A percentile compares a stretch with the other conserved stretches of the same genome.
Conservation (phyloP, 37 sponge, comb jelly and placozoan species). For the Crambe crambe region DNA sequence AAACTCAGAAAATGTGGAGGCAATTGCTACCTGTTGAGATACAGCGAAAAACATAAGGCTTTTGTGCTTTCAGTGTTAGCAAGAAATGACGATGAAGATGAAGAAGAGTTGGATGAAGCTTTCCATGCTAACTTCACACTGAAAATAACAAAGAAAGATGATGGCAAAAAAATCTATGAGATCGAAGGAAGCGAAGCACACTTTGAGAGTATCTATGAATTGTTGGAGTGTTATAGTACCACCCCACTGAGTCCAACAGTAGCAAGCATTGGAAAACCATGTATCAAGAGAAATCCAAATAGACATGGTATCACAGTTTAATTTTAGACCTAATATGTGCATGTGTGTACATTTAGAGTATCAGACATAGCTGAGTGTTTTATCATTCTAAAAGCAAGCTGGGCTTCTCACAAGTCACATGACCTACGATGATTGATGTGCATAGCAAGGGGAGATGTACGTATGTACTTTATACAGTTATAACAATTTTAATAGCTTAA, state of each 20-base stretch:
- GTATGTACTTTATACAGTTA: no score
- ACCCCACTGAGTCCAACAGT: not conserved
- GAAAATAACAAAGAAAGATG: not conserved
- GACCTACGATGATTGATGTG: no score
- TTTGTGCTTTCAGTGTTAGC: not conserved
- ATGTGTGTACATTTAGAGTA: no score
- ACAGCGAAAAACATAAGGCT: not conserved
- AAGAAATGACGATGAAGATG: not conserved
- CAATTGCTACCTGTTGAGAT: not conserved
- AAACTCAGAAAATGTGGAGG: not conserved
- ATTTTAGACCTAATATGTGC: no score
- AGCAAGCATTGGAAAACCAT: not conserved
- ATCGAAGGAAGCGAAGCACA: not conserved
- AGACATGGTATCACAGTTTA: no score
- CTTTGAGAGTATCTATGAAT: not conserved
- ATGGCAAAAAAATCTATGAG: not conserved
- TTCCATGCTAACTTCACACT: not conserved
- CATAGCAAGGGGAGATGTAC: no score
- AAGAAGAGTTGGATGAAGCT: no score
- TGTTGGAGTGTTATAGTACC: not conserved
- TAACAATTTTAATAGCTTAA: no score
- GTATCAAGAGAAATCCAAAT: no score
- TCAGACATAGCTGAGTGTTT: no score
- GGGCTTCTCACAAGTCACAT: no score
- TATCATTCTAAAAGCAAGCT: no score